A percentile compares a stretch with the other conserved stretches of the same genome.
Evolutionary conservation across 1,140 invertebrate genomes (phyloP).

Genomic region (Euschistus heros): DNA sequence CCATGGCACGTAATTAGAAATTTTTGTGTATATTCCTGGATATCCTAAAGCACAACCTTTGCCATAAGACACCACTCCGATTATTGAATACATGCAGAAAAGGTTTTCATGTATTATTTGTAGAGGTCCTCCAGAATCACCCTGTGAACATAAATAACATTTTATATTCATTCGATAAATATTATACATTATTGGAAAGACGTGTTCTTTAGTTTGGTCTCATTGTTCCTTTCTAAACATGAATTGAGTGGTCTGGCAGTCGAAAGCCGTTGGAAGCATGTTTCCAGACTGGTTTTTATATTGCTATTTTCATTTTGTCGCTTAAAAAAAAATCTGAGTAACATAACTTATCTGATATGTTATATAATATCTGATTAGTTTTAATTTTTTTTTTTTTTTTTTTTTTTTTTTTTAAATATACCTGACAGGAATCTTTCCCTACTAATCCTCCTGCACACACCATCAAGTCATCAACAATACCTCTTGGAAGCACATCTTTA

Average conservation of each 20-base stretch:
- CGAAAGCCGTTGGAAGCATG: too few relatives aligned
- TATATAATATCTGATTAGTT: neutral
- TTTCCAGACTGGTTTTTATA: too few relatives aligned
- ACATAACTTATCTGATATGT: too few relatives aligned
- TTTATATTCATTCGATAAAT: neutral
- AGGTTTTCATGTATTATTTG: conserved; percentile 40
- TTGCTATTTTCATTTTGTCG: too few relatives aligned
- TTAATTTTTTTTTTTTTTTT: conserved; percentile 17
- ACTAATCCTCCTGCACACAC: conserved; percentile 53
- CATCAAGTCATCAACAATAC: conserved; percentile 40
- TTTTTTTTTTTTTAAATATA: conserved; percentile 30
- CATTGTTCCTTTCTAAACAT: neutral
- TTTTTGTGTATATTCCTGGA: conserved; percentile 58
- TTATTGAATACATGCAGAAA: conserved; percentile 42
- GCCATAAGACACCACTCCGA: conserved; percentile 55
- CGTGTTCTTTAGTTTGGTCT: neutral
- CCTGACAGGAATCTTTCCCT: conserved; percentile 59
- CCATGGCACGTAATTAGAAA: conserved; percentile 59
- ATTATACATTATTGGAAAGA: neutral
- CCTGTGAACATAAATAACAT: conserved; percentile 37
- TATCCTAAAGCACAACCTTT: conserved; percentile 43
- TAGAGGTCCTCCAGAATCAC: conserved; percentile 52
- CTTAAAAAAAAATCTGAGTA: too few relatives aligned
- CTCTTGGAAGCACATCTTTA: conserved; percentile 24
- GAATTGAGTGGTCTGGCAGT: too few relatives aligned